A percentile compares a stretch with the other conserved stretches of the same genome.
phyloP scores from a whole-genome alignment of 2,797 vertebrate species.

The Bradypodion ventrale region DNA sequence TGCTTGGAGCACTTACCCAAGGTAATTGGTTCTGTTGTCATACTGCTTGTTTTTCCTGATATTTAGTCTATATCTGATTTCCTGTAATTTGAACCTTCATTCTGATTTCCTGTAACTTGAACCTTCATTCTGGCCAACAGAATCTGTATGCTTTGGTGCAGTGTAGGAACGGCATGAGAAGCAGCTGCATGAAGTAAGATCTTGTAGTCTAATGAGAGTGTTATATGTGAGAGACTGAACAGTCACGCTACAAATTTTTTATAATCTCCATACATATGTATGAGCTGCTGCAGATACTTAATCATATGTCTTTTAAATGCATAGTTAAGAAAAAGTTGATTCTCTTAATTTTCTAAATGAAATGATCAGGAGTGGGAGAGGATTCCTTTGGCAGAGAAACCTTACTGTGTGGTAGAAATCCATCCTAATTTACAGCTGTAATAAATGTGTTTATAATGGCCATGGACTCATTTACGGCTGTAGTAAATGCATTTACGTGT shows the following conservation, averaged over 20 bases:
- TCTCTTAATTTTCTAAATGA: background rate
- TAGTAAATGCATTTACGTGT: too few species aligned
- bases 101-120: too few species aligned
- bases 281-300: background rate
- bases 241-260: background rate
- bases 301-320: background rate
- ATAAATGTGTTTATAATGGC: too few species aligned
- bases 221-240: background rate
- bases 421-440: too few species aligned
- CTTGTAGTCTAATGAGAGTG: background rate
- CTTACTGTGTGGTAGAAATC: background rate
- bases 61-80: too few species aligned
- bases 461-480: too few species aligned
- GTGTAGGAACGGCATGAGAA: background rate
- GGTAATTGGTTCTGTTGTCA: too few species aligned
- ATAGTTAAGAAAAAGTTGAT: background rate
- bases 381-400: background rate
- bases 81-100: too few species aligned
- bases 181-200: background rate
- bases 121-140: too few species aligned
- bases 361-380: background rate
- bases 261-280: background rate
- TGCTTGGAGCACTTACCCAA: too few species aligned
- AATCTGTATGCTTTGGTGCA: background rate
- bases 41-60: too few species aligned